A percentile compares a stretch with the other conserved stretches of the same genome.
These are phyloP conservation scores for Lucifuga dentata DNA, from an alignment of 2,113 vertebrate genomes.

Conservation along the genomic window DNA sequence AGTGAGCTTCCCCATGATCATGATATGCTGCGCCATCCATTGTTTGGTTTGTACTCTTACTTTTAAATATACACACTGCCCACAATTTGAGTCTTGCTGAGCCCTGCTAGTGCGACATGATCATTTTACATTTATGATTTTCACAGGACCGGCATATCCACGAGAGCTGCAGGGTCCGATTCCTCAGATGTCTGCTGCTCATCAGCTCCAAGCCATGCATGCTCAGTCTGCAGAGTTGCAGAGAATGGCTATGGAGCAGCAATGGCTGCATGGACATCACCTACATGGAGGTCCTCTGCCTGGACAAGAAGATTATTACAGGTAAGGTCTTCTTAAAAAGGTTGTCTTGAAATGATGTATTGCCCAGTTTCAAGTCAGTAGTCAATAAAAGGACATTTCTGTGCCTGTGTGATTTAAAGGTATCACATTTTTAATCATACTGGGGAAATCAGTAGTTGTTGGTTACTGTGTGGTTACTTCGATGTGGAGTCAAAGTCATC, in stretches of 20 bases:
- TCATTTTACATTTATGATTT: not conserved
- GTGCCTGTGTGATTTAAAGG: too few species aligned
- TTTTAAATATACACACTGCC: not conserved
- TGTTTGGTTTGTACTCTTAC: conserved; percentile 89
- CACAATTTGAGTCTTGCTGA: not conserved
- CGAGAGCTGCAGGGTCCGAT: conserved; percentile 93
- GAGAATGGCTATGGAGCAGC: conserved; percentile 98
- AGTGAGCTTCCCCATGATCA: conserved; percentile 95
- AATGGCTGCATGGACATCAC: conserved; percentile 98
- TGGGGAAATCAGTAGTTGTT: too few species aligned
- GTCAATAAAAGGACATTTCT: too few species aligned
- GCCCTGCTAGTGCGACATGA: not conserved
- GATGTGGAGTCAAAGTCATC: too few species aligned
- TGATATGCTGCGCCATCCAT: conserved; percentile 96
- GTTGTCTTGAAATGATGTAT: too few species aligned
- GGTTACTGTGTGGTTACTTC: too few species aligned
- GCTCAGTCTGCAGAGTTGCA: conserved; percentile 98
- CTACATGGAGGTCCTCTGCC: conserved; percentile 94
- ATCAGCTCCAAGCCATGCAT: conserved; percentile 99
- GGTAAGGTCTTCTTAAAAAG: conserved; percentile 75
- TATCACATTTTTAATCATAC: too few species aligned
- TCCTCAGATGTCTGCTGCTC: conserved; percentile 96
- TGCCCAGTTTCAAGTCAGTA: too few species aligned
- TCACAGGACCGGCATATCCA: conserved; percentile 88
- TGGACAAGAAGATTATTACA: conserved; percentile 99